A percentile compares a stretch with the other conserved stretches of the same genome.
Conservation (phyloP, 2,113 vertebrate species). For the Microcebus murinus region DNA sequence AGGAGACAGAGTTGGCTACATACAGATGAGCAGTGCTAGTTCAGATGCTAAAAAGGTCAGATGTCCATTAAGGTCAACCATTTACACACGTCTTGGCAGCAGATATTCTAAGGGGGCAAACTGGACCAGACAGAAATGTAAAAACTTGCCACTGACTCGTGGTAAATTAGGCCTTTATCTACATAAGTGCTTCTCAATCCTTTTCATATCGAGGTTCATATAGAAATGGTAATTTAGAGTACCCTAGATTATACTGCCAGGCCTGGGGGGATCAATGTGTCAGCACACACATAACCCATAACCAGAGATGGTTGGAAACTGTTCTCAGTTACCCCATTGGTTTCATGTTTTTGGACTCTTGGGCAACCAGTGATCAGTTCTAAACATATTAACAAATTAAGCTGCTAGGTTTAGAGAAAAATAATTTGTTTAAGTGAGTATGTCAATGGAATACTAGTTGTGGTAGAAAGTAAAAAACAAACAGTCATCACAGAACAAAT, state of each 20-base stretch:
- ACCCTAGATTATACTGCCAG: not conserved
- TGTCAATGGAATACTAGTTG: not conserved
- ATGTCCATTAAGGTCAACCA: not conserved
- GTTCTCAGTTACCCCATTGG: not conserved
- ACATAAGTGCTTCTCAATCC: not conserved
- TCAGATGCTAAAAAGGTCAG: not conserved
- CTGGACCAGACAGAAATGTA: not conserved
- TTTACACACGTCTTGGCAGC: not conserved
- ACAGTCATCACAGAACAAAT: not conserved
- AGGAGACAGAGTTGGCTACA: not conserved
- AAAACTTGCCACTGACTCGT: not conserved
- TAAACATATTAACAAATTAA: not conserved
- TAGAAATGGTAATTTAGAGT: not conserved
- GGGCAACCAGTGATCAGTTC: not conserved
- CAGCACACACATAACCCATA: not conserved
- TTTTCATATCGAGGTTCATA: not conserved
- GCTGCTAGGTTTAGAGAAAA: not conserved
- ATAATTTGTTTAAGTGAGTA: not conserved
- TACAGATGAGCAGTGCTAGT: not conserved
- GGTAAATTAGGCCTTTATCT: not conserved
- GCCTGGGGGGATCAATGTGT: not conserved
- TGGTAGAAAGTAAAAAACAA: not conserved
- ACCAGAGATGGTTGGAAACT: not conserved
- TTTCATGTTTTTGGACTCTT: not conserved
- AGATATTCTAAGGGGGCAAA: not conserved